Evolutionary conservation across 1,140 invertebrate genomes (phyloP).

Genomic region (Anoplolepis gracilipes): DNA sequence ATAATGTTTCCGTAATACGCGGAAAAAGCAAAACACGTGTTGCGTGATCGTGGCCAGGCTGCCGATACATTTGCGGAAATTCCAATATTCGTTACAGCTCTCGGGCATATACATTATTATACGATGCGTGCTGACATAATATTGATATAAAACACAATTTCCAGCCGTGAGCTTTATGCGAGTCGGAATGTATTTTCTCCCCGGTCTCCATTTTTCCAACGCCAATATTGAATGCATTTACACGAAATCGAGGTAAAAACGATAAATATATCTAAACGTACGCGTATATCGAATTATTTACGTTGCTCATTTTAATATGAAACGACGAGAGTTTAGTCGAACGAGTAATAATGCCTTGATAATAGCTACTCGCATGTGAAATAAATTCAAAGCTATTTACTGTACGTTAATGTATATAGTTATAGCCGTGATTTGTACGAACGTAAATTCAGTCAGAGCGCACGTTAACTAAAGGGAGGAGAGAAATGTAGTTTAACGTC

Average conservation of each 20-base stretch:
- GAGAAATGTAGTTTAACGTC: slow-evolving; percentile 7
- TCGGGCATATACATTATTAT: slow-evolving; percentile 28
- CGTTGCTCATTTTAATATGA: neutral
- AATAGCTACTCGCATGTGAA: neutral
- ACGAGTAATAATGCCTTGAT: neutral
- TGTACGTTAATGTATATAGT: neutral
- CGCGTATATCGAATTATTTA: neutral
- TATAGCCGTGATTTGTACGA: neutral
- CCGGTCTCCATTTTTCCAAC: slow-evolving; percentile 1
- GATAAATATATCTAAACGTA: neutral
- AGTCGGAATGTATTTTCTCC: slow-evolving; percentile 40
- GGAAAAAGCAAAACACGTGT: slow-evolving; percentile 37
- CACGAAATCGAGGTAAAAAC: neutral
- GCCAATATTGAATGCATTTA: neutral
- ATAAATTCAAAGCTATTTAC: slow-evolving; percentile 15
- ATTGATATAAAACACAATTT: slow-evolving; percentile 59
- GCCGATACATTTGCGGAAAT: slow-evolving; percentile 16
- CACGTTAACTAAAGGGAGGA: neutral
- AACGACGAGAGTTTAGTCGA: neutral
- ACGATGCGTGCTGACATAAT: slow-evolving; percentile 39
- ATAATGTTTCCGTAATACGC: slow-evolving; percentile 35
- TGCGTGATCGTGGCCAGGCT: neutral
- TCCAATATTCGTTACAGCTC: slow-evolving; percentile 52
- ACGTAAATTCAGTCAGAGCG: slow-evolving; percentile 3
- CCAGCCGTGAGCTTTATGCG: slow-evolving; percentile 21